Conservation (phyloP, 2,888 invertebrate genomes). For the Erannis defoliaria region DNA sequence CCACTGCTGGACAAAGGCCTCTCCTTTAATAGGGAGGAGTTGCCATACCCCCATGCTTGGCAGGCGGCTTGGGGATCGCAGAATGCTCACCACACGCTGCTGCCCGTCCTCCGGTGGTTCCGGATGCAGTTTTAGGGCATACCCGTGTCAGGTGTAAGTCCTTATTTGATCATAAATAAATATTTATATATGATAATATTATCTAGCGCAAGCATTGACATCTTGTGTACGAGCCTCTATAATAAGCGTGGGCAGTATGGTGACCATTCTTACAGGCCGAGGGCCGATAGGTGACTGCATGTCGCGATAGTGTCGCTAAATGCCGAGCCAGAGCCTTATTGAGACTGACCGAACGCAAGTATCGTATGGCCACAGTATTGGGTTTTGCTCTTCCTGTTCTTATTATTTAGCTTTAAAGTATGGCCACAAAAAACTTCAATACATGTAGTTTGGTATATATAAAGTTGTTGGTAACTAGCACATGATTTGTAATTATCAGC, state of each 20-base stretch:
- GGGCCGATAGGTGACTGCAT: conserved; percentile 52
- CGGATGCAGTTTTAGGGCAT: too few species aligned
- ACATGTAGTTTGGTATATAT: not conserved
- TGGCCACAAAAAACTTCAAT: not conserved
- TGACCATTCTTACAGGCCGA: conserved; percentile 36
- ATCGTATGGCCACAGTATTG: conserved; percentile 48
- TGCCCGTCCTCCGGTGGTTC: too few species aligned
- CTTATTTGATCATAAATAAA: too few species aligned
- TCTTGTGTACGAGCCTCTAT: conserved; percentile 50
- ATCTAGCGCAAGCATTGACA: not conserved
- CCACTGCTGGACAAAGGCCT: too few species aligned
- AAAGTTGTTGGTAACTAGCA: too few species aligned
- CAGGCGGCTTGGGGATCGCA: too few species aligned
- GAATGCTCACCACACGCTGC: too few species aligned
- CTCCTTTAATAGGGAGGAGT: too few species aligned
- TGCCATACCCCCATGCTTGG: too few species aligned
- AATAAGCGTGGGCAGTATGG: conserved; percentile 63
- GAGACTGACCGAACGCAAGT: conserved; percentile 60
- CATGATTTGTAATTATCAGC: too few species aligned
- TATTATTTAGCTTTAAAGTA: conserved; percentile 15
- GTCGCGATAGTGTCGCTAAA: conserved; percentile 70
- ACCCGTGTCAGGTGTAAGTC: too few species aligned
- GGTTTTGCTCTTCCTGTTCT: conserved; percentile 21
- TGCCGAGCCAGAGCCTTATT: conserved; percentile 67
- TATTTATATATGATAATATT: too few species aligned